phyloP scores from a whole-genome alignment of 2,888 invertebrate species.

The Teinopalpus imperialis region DNA sequence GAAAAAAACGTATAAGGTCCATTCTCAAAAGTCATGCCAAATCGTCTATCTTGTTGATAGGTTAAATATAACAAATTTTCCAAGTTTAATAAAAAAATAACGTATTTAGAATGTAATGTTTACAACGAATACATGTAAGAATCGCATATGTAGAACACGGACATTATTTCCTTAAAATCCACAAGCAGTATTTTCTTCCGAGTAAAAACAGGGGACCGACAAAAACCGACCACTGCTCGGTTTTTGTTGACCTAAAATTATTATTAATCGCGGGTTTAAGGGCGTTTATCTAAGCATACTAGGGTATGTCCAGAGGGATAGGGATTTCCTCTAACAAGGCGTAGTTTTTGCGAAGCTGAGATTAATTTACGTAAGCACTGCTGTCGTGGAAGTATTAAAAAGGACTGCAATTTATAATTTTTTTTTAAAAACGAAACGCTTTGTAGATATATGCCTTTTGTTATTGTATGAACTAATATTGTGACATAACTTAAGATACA shows the following conservation, averaged over 20 bases:
- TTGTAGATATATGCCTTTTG: no score
- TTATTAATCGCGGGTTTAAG: constrained; percentile 73
- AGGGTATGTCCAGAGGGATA: constrained; percentile 52
- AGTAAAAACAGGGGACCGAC: constrained; percentile 39
- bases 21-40: no score
- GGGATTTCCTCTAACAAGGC: constrained; percentile 66
- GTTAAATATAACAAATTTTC: no score
- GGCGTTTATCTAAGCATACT: constrained; percentile 68
- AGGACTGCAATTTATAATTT: constrained; percentile 3
- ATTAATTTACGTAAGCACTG: constrained; percentile 56
- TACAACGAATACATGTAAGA: not conserved
- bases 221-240: constrained; percentile 44
- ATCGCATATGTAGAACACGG: not conserved
- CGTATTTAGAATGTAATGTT: not conserved
- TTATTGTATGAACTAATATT: no score
- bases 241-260: constrained; percentile 72
- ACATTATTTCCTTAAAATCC: constrained; percentile 58
- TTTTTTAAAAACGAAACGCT: constrained; percentile 4
- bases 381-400: constrained; percentile 38
- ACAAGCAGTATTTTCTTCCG: constrained; percentile 28
- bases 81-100: not conserved
- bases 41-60: no score
- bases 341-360: constrained; percentile 60
- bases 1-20: no score
- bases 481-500: no score